Evolutionary conservation across 2,888 invertebrate genomes (phyloP), one percentile per base, ranked within the genome.

Genomic region (Macrophya annulata): DNA sequence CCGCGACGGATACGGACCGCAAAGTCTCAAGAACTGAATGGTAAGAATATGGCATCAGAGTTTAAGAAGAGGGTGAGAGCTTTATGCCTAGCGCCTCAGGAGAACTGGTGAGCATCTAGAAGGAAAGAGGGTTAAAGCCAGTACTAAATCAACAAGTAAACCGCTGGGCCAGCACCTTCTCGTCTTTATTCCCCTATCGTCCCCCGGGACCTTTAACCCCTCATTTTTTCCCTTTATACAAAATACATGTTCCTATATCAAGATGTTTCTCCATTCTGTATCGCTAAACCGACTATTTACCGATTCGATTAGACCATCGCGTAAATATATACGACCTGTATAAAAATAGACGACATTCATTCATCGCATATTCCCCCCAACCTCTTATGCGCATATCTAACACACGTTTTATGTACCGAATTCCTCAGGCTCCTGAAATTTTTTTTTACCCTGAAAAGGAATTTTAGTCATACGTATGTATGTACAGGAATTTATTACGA

Each of bases 91-190:
- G 12, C 45, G 72, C 43, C 51, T 81, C 62, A 10, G 15, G 62
- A 62, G 43, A 81, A 81, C 37, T 62, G 43, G 40, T 43, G 17
- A 45, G 74, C 21, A 31, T 59, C 21, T 62, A 59, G 17, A n/a
- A 62, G 6, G 62, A 1, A 62, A 15, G 25, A 77, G 51, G 31
- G 55, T 10, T 51, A 8, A 81, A 59, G 62, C 81, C 79, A 62
- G 51, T 55, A 21, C 59, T 81, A 81, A 81, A 81, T 59, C 81
- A 81, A 81, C 81, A 81, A 81, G 81, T 81, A 81, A 81, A 62
- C 59, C 81, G 59, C n/a, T 40, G 62, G 81, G 40, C 62, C 43
- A 37, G 51, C 77, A 48, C 51, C 51, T 17, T 21, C 21, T 59
- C 21, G 40, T 40, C 43, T 40, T 10, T 31, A 43, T 43, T 43